Evolutionary conservation across 1,140 invertebrate genomes (phyloP).

Genomic region (Drosophila kepulauana): DNA sequence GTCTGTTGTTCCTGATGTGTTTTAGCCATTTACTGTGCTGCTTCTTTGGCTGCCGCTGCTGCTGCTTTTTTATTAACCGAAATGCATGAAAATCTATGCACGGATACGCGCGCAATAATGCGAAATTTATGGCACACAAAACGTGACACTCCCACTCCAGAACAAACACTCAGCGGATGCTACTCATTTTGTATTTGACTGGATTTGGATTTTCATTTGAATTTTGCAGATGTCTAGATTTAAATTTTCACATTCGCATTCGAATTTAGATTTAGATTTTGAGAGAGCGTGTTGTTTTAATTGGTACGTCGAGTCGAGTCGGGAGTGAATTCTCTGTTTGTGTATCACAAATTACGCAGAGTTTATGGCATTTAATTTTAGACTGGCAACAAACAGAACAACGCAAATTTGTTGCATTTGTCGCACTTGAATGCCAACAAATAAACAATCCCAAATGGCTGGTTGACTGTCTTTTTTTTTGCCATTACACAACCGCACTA

Average conservation of each 20-base stretch:
- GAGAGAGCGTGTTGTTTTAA: slow-evolving; percentile 65
- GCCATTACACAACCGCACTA: slow-evolving; percentile 28
- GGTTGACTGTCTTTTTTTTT: slow-evolving; percentile 18
- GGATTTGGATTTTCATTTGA: slow-evolving; percentile 15
- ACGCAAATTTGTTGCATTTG: slow-evolving; percentile 10
- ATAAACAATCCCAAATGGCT: slow-evolving; percentile 51
- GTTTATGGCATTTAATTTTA: slow-evolving; percentile 75
- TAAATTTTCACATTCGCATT: slow-evolving; percentile 17
- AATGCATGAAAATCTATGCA: slow-evolving; percentile 79
- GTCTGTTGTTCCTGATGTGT: too few relatives aligned
- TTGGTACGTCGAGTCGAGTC: slow-evolving; percentile 46
- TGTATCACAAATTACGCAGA: slow-evolving; percentile 37
- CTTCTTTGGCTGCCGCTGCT: slow-evolving; percentile 18
- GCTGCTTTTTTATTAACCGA: slow-evolving; percentile 73
- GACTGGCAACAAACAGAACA: slow-evolving; percentile 28
- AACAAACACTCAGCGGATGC: slow-evolving; percentile 44
- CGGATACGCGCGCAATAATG: slow-evolving; percentile 75
- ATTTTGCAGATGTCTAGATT: slow-evolving; percentile 27
- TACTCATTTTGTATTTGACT: slow-evolving; percentile 63
- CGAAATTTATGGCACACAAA: slow-evolving; percentile 73
- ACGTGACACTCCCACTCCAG: slow-evolving; percentile 60
- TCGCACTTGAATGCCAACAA: slow-evolving; percentile 51
- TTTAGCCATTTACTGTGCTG: slow-evolving; percentile 26
- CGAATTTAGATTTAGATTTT: slow-evolving; percentile 1
- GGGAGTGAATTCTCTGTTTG: background rate